Conservation (phyloP, 2,113 vertebrate species). For the Anseranas semipalmata region DNA sequence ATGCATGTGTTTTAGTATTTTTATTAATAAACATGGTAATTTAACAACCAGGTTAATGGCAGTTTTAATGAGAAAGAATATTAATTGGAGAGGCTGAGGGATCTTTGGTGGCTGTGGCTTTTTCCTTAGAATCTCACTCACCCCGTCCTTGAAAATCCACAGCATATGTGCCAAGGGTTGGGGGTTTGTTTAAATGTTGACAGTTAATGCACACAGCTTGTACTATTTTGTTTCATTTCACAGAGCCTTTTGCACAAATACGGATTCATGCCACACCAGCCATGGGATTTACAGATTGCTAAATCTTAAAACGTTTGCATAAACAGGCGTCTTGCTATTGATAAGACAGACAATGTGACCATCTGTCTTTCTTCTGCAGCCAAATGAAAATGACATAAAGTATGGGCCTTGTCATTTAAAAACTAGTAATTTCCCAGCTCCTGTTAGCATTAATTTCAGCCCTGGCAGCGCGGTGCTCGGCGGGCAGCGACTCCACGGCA, state of each 20-base stretch:
- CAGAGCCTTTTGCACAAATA: neutral
- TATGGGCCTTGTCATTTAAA: neutral
- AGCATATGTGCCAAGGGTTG: neutral
- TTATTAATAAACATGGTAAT: constrained; percentile 60
- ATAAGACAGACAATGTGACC: constrained; percentile 5
- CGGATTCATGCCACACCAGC: neutral
- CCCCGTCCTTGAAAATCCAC: neutral
- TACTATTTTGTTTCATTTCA: neutral
- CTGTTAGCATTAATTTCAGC: neutral
- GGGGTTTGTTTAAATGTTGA: constrained; percentile 12
- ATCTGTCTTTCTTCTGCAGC: constrained; percentile 42
- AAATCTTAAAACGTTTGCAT: constrained; percentile 10
- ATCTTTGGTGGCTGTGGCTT: neutral
- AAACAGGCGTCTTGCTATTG: constrained; percentile 18
- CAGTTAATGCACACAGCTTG: constrained; percentile 41
- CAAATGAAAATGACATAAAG: neutral
- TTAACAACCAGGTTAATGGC: constrained; percentile 67
- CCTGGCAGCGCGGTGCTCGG: neutral
- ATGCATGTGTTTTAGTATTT: constrained; percentile 41
- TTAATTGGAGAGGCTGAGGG: constrained; percentile 34
- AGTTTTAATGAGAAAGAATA: constrained; percentile 59
- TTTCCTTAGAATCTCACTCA: neutral
- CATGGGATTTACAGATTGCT: constrained; percentile 14
- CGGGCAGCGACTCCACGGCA: neutral
- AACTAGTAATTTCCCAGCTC: neutral